Conservation (phyloP, 2,113 vertebrate species). For the Anhinga rufa region DNA sequence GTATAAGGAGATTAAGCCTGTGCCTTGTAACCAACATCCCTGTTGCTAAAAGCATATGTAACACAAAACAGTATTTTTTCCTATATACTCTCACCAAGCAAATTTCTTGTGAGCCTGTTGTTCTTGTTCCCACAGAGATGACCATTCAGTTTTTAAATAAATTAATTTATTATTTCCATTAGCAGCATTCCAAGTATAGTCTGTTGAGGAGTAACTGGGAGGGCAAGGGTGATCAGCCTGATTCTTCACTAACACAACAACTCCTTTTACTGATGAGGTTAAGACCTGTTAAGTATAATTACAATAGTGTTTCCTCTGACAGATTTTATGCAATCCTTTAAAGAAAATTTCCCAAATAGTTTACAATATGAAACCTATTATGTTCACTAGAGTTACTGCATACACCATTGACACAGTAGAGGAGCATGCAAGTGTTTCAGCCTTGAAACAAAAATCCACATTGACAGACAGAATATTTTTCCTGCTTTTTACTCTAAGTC, state of each 20-base stretch:
- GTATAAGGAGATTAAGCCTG: background rate
- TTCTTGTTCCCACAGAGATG: conserved; percentile 65
- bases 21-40: background rate
- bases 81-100: conserved; percentile 64
- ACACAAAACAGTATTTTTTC: background rate
- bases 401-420: background rate
- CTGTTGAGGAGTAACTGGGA: background rate
- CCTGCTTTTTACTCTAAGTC: no score
- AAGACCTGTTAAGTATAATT: conserved; percentile 67
- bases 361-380: background rate
- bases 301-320: background rate
- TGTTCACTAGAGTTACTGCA: background rate
- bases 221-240: background rate
- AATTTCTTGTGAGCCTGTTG: conserved; percentile 60
- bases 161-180: conserved; percentile 59
- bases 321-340: background rate
- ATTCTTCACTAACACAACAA: conserved; percentile 78
- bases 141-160: conserved; percentile 73
- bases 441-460: background rate
- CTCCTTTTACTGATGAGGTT: conserved; percentile 74
- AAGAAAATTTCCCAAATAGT: background rate
- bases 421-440: background rate
- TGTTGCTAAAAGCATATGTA: background rate
- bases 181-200: background rate
- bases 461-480: no score